A percentile compares a stretch with the other conserved stretches of the same genome.
Conservation (phyloP, 2,113 vertebrate species). For the Colius striatus region DNA sequence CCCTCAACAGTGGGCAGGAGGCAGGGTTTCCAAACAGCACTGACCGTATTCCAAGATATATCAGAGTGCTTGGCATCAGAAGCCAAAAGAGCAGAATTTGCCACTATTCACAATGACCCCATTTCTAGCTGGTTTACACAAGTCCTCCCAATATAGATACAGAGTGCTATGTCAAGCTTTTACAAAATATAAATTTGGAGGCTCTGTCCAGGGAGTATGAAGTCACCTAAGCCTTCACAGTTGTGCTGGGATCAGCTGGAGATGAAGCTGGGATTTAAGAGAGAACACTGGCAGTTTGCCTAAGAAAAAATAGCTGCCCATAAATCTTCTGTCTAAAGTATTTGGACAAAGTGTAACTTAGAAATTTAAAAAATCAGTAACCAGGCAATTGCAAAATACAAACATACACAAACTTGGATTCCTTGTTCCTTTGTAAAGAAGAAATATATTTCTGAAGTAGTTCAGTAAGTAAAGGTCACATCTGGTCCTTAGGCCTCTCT, state of each 20-base stretch:
- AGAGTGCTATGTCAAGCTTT: conserved; percentile 11
- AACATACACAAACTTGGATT: not conserved
- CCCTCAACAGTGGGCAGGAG: not conserved
- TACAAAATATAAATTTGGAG: conserved; percentile 16
- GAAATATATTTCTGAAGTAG: not conserved
- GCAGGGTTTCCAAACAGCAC: not conserved
- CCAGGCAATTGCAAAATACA: conserved; percentile 37
- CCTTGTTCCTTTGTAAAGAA: not conserved
- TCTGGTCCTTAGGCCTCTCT: not conserved
- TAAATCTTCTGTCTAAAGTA: conserved; percentile 31
- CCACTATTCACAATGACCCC: not conserved
- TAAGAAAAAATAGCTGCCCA: not conserved
- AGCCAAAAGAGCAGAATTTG: conserved; percentile 14
- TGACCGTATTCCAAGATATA: not conserved
- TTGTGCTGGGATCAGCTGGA: conserved; percentile 21
- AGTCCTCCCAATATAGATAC: conserved; percentile 6
- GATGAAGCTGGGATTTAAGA: conserved; percentile 22
- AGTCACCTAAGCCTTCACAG: conserved; percentile 20
- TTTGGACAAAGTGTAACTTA: not conserved
- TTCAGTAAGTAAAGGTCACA: not conserved
- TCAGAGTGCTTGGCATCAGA: conserved; percentile 3
- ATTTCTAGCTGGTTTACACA: not conserved
- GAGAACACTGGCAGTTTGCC: conserved; percentile 29
- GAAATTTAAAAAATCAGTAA: conserved; percentile 24
- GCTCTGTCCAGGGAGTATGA: not conserved